Percentiles rank a stretch among this genome's conserved stretches.
phyloP scores from a whole-genome alignment of 2,797 vertebrate genomes.

The Myotis vivesi region DNA sequence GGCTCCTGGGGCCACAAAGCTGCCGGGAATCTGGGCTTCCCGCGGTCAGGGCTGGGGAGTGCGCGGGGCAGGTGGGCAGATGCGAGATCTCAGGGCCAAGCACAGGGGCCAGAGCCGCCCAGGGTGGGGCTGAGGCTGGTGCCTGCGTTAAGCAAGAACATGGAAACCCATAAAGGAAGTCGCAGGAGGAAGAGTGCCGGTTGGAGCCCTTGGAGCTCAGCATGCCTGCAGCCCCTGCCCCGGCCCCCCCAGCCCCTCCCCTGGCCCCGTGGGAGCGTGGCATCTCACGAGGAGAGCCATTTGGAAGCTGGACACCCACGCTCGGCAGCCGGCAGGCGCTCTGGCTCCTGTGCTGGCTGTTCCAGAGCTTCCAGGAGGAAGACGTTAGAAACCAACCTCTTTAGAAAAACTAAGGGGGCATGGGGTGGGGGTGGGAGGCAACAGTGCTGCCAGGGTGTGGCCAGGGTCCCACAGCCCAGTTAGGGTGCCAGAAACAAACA shows the following conservation, averaged over 20 bases:
- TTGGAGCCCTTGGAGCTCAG: background rate
- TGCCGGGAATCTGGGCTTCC: background rate
- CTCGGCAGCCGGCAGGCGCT: constrained; percentile 25
- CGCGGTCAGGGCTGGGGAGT: too few species aligned
- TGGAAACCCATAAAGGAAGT: background rate
- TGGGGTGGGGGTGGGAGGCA: accelerated
- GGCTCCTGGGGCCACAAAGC: background rate
- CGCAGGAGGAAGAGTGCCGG: background rate
- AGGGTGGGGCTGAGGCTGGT: background rate
- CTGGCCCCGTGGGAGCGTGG: background rate
- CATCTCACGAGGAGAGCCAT: constrained; percentile 36
- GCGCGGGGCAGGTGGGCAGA: too few species aligned
- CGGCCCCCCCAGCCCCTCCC: background rate
- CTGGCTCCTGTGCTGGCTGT: background rate
- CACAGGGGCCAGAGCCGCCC: background rate
- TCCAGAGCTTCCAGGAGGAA: constrained; percentile 39
- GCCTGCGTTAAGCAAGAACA: background rate
- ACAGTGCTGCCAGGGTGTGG: background rate
- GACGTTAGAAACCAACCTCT: background rate
- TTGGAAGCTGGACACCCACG: constrained; percentile 42
- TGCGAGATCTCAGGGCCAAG: background rate
- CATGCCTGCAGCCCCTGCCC: background rate
- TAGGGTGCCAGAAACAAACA: background rate
- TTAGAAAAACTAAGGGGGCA: background rate
- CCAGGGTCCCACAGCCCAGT: background rate